phyloP scores from a whole-genome alignment of 2,888 invertebrate genomes.

The Phytoseiulus persimilis region DNA sequence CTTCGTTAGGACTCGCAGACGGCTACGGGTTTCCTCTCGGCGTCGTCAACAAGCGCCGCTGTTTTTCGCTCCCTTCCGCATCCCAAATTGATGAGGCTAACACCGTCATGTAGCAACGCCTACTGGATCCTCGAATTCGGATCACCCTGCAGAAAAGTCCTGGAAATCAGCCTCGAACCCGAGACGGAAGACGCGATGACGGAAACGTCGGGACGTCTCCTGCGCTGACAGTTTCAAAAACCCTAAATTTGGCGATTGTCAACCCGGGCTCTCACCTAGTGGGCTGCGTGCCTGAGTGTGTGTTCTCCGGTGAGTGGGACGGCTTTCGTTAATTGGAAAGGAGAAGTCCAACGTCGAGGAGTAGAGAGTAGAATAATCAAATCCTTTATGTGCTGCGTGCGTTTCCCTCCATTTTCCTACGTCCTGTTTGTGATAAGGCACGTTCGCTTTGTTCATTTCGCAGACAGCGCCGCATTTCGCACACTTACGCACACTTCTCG shows the following conservation, averaged over 20 bases:
- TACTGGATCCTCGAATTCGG: no score
- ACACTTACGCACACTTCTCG: neutral
- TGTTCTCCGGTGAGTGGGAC: neutral
- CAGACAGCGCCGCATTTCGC: neutral
- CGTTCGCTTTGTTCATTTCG: conserved; percentile 5
- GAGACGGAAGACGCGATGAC: neutral
- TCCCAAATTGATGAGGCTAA: neutral
- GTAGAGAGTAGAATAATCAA: conserved; percentile 5
- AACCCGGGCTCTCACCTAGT: neutral
- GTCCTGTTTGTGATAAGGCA: conserved; percentile 5
- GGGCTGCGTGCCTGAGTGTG: neutral
- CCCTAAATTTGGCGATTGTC: neutral
- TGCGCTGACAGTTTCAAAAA: neutral
- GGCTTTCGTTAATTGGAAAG: neutral
- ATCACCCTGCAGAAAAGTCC: neutral
- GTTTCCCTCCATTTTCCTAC: neutral
- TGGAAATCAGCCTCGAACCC: neutral
- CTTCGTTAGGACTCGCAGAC: neutral
- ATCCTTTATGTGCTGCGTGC: neutral
- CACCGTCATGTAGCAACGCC: neutral
- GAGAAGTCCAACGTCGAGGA: neutral
- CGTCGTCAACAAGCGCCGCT: neutral
- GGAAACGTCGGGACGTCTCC: neutral
- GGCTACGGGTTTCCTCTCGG: neutral
- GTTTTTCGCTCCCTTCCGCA: neutral